These are phyloP conservation scores for Athetis lepigone DNA, from an alignment of 2,888 invertebrate species.

Conservation along the genomic window DNA sequence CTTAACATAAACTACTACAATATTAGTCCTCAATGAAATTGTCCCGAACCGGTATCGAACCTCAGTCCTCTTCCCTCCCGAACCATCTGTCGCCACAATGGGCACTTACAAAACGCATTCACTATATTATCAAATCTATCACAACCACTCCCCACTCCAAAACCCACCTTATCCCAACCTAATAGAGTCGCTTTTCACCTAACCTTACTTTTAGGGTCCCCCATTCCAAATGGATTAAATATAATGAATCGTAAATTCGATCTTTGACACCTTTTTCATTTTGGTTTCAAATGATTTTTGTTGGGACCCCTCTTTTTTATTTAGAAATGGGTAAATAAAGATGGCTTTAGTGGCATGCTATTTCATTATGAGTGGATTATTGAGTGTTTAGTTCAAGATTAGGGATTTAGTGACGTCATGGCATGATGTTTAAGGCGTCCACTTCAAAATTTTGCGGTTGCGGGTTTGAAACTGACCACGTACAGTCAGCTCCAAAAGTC, in stretches of 20 bases:
- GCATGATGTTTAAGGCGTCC: too few relatives aligned
- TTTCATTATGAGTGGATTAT: constrained; percentile 70
- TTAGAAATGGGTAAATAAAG: constrained; percentile 80
- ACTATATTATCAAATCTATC: constrained; percentile 85
- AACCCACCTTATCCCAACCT: constrained; percentile 12
- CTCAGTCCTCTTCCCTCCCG: constrained; percentile 60
- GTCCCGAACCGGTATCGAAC: constrained; percentile 19
- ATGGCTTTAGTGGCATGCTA: constrained; percentile 80
- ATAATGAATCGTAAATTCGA: constrained; percentile 91
- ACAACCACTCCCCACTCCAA: constrained; percentile 33
- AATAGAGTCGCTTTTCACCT: constrained; percentile 60
- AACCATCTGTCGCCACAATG: constrained; percentile 89
- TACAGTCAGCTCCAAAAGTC: too few relatives aligned
- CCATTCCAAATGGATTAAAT: constrained; percentile 87
- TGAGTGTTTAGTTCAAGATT: constrained; percentile 29
- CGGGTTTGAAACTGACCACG: too few relatives aligned
- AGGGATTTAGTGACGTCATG: constrained; percentile 1
- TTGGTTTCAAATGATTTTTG: constrained; percentile 86
- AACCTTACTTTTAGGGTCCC: constrained; percentile 66
- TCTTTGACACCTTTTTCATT: constrained; percentile 91
- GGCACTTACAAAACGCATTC: constrained; percentile 87
- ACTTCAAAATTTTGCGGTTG: not conserved
- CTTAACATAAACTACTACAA: not conserved
- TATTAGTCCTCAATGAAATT: constrained; percentile 23
- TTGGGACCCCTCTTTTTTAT: constrained; percentile 65